A percentile compares a stretch with the other conserved stretches of the same genome.
Conservation (phyloP, 1,140 invertebrate genomes). For the Hyles vespertilio region DNA sequence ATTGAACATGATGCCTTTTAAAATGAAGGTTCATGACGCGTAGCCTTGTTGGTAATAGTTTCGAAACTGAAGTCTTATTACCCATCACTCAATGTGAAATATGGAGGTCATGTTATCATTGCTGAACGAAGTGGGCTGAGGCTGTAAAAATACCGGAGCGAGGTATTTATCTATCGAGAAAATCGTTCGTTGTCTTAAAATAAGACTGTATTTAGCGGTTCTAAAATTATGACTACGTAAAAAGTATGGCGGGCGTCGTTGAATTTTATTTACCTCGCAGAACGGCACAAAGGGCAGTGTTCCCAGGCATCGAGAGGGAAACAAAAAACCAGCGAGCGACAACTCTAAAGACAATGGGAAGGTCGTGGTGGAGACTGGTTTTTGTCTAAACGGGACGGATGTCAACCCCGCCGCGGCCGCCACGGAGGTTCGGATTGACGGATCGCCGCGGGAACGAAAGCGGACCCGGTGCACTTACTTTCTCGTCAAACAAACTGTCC, state of each 20-base stretch:
- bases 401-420: conserved; percentile 19
- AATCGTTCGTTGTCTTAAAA: neutral
- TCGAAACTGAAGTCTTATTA: too few species aligned
- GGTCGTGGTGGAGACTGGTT: conserved; percentile 35
- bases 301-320: conserved; percentile 10
- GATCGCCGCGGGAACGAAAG: neutral
- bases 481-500: too few species aligned
- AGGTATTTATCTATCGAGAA: neutral
- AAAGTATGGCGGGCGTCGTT: neutral
- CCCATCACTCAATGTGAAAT: too few species aligned
- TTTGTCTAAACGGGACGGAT: conserved; percentile 31
- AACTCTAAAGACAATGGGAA: conserved; percentile 38
- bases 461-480: too few species aligned
- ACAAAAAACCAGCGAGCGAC: conserved; percentile 32
- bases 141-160: too few species aligned
- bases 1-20: too few species aligned
- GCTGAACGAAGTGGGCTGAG: too few species aligned
- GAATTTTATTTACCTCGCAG: neutral
- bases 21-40: too few species aligned
- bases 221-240: neutral
- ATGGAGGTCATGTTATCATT: too few species aligned
- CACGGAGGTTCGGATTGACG: neutral
- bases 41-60: too few species aligned
- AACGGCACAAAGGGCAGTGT: conserved; percentile 17
- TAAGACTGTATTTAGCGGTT: neutral